These are phyloP conservation scores for Pitta sordida DNA, from an alignment of 2,113 vertebrate species.

Conservation along the genomic window DNA sequence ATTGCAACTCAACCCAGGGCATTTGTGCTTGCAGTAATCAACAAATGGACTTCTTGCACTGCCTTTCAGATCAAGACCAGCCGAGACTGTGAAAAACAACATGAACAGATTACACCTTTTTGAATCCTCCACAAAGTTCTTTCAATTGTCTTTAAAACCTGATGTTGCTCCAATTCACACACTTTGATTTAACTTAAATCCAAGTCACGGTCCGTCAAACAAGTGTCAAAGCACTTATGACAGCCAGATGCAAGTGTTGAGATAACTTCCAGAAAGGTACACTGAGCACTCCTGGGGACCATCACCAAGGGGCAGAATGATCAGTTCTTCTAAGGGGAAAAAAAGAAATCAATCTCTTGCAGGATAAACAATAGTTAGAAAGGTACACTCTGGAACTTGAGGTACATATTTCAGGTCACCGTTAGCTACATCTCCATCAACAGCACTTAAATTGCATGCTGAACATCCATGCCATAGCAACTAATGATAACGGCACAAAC, in stretches of 20 bases:
- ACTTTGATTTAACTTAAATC: background rate
- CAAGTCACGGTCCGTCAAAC: background rate
- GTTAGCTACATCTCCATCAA: background rate
- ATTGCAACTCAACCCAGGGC: background rate
- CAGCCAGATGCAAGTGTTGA: rapidly evolving
- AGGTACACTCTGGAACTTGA: background rate
- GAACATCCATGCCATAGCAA: background rate
- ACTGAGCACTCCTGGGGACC: background rate
- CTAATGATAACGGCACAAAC: background rate
- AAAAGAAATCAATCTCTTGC: background rate
- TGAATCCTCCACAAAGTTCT: background rate
- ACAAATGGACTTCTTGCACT: background rate
- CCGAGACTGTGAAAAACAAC: background rate
- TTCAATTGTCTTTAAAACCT: background rate
- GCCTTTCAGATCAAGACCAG: background rate
- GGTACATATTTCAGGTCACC: background rate
- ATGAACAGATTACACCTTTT: background rate
- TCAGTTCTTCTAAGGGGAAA: rapidly evolving
- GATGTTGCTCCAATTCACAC: background rate
- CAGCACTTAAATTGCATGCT: background rate
- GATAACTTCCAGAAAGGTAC: background rate
- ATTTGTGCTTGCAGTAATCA: background rate
- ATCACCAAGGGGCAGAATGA: background rate
- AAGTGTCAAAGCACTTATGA: background rate
- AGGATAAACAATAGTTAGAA: background rate